Conservation (phyloP, 2,113 vertebrate genomes). For the Oncorhynchus clarkii region DNA sequence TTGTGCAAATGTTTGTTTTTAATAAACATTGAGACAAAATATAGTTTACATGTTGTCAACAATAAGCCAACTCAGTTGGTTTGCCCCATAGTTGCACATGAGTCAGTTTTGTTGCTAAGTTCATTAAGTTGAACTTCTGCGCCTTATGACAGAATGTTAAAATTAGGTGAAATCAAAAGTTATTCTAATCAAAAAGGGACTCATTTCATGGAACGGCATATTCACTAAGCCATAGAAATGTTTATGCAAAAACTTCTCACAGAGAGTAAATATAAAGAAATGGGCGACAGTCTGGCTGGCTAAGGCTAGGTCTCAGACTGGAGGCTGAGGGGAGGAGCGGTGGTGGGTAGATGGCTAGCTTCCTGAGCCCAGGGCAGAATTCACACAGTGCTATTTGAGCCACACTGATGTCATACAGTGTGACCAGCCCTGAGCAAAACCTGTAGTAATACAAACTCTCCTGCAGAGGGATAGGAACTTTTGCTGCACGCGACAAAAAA, state of each 20-base stretch:
- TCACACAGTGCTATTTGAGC: not conserved
- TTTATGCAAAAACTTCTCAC: not conserved
- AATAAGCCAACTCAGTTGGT: too few relatives aligned
- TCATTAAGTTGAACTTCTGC: too few relatives aligned
- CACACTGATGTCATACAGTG: constrained; percentile 3
- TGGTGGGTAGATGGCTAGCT: not conserved
- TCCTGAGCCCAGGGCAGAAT: not conserved
- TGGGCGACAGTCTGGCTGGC: not conserved
- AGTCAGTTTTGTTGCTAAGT: too few relatives aligned
- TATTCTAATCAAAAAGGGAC: too few relatives aligned
- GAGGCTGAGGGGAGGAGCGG: not conserved
- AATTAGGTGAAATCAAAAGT: too few relatives aligned
- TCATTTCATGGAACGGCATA: too few relatives aligned
- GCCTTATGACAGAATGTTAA: too few relatives aligned
- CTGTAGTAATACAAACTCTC: not conserved
- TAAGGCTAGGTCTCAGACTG: not conserved
- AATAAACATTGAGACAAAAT: too few relatives aligned
- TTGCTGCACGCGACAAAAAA: not conserved
- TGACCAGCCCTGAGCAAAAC: not conserved
- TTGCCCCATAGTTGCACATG: too few relatives aligned
- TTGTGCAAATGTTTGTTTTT: too few relatives aligned
- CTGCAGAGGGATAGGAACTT: not conserved
- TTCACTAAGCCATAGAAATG: too few relatives aligned
- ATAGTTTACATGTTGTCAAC: too few relatives aligned
- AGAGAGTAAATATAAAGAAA: not conserved